These are phyloP conservation scores for Hapalemur alaotrensis DNA, from an alignment of 2,797 vertebrate genomes.

Conservation along the genomic window DNA sequence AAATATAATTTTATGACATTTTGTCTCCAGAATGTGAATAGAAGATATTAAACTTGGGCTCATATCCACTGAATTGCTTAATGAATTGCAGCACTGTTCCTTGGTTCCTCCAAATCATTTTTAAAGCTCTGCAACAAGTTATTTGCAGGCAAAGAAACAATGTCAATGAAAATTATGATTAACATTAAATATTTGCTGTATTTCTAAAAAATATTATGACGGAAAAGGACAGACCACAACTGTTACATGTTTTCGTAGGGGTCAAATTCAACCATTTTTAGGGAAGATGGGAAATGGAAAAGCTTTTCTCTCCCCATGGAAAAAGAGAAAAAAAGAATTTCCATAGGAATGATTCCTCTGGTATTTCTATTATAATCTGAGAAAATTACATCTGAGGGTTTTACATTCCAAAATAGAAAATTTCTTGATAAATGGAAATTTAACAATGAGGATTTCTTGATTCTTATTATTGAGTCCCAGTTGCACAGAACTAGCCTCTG, in stretches of 20 bases:
- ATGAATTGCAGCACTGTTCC: not conserved
- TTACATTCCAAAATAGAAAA: conserved; percentile 41
- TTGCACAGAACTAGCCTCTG: not conserved
- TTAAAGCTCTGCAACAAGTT: not conserved
- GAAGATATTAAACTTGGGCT: not conserved
- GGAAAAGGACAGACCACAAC: not conserved
- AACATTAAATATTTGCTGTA: not conserved
- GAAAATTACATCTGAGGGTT: conserved; percentile 40
- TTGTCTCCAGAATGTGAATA: not conserved
- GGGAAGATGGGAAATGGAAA: not conserved
- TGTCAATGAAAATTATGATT: not conserved
- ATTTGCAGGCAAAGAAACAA: not conserved
- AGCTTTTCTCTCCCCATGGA: not conserved
- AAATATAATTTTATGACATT: not conserved
- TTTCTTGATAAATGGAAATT: conserved; percentile 7
- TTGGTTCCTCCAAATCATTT: not conserved
- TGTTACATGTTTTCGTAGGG: not conserved
- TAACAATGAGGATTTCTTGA: conserved; percentile 2
- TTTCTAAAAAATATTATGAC: not conserved
- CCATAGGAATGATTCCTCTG: conserved; percentile 1
- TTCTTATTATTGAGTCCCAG: not conserved
- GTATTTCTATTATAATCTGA: not conserved
- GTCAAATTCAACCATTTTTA: not conserved
- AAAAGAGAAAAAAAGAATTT: not conserved
- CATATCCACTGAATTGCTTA: not conserved